phyloP scores from a whole-genome alignment of 2,888 invertebrate species.

The Mythimna ferrago region DNA sequence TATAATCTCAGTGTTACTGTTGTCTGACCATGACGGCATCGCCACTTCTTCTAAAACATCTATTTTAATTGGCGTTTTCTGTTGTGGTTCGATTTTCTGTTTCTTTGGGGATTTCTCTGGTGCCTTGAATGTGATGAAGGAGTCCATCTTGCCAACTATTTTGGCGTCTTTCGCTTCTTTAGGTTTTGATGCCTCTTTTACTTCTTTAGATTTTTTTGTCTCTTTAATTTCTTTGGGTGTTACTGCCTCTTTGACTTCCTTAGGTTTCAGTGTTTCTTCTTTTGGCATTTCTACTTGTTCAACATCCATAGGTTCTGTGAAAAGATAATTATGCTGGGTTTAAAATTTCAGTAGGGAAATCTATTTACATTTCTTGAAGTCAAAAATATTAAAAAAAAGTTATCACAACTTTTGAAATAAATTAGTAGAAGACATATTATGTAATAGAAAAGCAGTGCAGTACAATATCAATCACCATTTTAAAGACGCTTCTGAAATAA shows the following conservation, averaged over 20 bases:
- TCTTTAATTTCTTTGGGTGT: slow-evolving; percentile 60
- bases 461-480: no score
- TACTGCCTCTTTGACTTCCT: slow-evolving; percentile 60
- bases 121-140: slow-evolving; percentile 84
- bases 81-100: slow-evolving; percentile 69
- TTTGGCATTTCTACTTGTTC: slow-evolving; percentile 58
- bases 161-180: slow-evolving; percentile 62
- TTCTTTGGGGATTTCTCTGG: slow-evolving; percentile 81
- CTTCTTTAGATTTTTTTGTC: slow-evolving; percentile 58
- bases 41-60: slow-evolving; percentile 85
- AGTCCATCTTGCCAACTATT: slow-evolving; percentile 75
- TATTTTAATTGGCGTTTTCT: slow-evolving; percentile 84
- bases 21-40: slow-evolving; percentile 88
- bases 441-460: no score
- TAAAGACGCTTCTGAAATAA: no score
- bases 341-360: neutral
- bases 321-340: slow-evolving; percentile 4
- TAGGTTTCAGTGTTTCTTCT: slow-evolving; percentile 61
- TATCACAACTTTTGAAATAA: neutral
- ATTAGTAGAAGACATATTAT: neutral
- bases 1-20: slow-evolving; percentile 83
- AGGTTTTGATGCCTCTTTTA: slow-evolving; percentile 61
- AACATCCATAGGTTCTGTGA: slow-evolving; percentile 78
- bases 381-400: no score
- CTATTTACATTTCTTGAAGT: no score